A percentile compares a stretch with the other conserved stretches of the same genome.
Evolutionary conservation across 1,140 invertebrate genomes (phyloP).

Genomic region (Aphis craccivora): DNA sequence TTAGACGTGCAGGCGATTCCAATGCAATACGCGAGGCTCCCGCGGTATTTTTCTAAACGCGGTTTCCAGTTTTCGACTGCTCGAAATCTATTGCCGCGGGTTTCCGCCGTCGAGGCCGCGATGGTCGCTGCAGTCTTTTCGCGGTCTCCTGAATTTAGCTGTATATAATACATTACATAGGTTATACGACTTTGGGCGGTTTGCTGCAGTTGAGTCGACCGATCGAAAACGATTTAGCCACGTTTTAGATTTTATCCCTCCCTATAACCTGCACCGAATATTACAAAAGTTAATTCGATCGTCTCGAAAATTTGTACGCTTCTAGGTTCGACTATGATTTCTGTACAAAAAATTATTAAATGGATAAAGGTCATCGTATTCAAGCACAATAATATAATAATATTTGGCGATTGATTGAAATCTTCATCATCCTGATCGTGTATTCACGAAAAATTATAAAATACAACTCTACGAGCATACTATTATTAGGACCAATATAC

Average conservation of each 20-base stretch:
- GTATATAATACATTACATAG: too few relatives aligned
- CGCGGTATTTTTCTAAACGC: not conserved
- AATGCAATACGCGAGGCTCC: not conserved
- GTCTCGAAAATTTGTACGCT: not conserved
- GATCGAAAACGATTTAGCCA: not conserved
- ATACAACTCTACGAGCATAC: not conserved
- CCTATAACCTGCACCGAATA: too few relatives aligned
- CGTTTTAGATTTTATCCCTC: not conserved
- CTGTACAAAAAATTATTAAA: not conserved
- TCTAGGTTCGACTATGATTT: too few relatives aligned
- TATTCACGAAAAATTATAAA: not conserved
- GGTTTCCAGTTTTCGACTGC: not conserved
- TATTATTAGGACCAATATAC: too few relatives aligned
- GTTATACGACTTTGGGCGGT: not conserved
- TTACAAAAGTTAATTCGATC: not conserved
- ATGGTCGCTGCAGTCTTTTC: too few relatives aligned
- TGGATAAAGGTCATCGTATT: too few relatives aligned
- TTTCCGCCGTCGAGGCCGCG: too few relatives aligned
- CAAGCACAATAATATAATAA: too few relatives aligned
- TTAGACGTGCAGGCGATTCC: not conserved
- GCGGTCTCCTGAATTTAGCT: too few relatives aligned
- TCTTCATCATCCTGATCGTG: not conserved
- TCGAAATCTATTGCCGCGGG: too few relatives aligned
- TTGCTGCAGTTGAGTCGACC: not conserved
- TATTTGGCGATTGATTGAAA: not conserved